phyloP scores from a whole-genome alignment of 2,113 vertebrate genomes.

The Cariama cristata region DNA sequence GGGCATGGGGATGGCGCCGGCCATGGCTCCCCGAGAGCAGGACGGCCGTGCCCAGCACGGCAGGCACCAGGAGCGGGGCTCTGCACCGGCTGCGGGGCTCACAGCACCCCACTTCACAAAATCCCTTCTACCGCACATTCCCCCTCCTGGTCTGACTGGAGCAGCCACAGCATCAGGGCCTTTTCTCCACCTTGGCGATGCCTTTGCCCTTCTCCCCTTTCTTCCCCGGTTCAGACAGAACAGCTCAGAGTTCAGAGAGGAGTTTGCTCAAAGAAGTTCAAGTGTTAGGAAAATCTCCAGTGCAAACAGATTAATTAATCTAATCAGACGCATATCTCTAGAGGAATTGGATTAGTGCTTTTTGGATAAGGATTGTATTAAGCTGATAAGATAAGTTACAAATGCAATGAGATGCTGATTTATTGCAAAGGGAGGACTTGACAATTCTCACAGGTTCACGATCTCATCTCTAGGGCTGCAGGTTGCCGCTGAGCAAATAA shows the following conservation, averaged over 20 bases:
- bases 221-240: background rate
- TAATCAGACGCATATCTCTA: conserved; percentile 24
- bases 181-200: fast-evolving
- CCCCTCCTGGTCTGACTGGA: background rate
- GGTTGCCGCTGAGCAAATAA: background rate
- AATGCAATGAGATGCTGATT: conserved; percentile 61
- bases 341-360: conserved; percentile 58
- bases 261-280: background rate
- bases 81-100: background rate
- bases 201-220: background rate
- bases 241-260: background rate
- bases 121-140: fast-evolving
- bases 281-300: conserved; percentile 2
- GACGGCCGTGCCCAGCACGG: fast-evolving
- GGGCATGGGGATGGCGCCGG: background rate
- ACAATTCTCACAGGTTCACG: conserved; percentile 24
- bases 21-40: fast-evolving
- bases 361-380: conserved; percentile 61
- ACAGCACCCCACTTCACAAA: background rate
- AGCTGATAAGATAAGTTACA: conserved; percentile 42
- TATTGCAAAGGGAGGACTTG: conserved; percentile 48
- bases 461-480: background rate
- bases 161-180: background rate
- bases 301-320: conserved; percentile 56
- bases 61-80: background rate